Evolutionary conservation across 1,140 invertebrate genomes (phyloP).

Genomic region (Aphaenogaster floridana): DNA sequence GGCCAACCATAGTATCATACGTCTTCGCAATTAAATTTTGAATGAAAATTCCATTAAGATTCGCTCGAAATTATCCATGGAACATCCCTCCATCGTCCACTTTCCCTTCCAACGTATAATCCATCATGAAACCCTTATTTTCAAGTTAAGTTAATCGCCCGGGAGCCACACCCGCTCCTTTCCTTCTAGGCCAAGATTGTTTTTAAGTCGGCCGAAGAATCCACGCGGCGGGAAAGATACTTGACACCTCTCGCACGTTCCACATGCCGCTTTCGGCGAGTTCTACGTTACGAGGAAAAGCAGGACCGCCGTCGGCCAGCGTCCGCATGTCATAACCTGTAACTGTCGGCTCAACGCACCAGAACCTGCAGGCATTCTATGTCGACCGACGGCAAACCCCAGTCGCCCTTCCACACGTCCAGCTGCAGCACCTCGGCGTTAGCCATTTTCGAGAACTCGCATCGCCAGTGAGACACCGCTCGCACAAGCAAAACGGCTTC

Average conservation of each 20-base stretch:
- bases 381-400: slow-evolving; percentile 94
- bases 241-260: background rate
- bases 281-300: background rate
- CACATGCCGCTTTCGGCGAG: background rate
- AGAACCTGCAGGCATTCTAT: slow-evolving; percentile 92
- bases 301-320: background rate
- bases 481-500: background rate
- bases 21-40: background rate
- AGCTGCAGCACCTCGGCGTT: slow-evolving; percentile 83
- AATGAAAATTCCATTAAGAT: background rate
- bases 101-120: too few species aligned
- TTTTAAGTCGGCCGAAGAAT: background rate
- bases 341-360: slow-evolving; percentile 87
- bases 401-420: slow-evolving; percentile 94
- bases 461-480: background rate
- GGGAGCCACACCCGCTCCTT: background rate
- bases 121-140: background rate
- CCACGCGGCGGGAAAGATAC: background rate
- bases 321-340: slow-evolving; percentile 38
- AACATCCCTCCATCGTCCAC: too few species aligned
- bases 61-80: background rate
- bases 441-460: slow-evolving; percentile 30
- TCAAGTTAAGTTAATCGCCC: background rate
- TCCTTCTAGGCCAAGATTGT: background rate
- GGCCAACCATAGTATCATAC: background rate